Base-by-base conservation (phyloP, 2,888 invertebrate genomes). In the Melangyna quadrimaculata region DNA sequence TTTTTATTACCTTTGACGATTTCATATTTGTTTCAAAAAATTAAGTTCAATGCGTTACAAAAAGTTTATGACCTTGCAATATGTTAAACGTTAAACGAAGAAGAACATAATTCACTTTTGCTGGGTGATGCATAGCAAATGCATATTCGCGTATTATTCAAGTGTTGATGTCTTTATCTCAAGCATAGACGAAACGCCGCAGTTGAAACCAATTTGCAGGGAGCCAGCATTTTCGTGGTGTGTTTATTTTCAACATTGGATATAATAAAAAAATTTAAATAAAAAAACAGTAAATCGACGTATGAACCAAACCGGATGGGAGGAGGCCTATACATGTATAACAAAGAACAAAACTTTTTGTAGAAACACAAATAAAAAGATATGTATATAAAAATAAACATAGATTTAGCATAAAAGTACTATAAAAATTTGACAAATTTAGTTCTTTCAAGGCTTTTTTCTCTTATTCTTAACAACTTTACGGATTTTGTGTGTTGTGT, bases 391-490 rank as follows among this genome's bases (percentile, higher is more conserved):
- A 48, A 74, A 84, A 55, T 37, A 29, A 27, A 55, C 75, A 75
- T 69, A 71, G 79, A 84, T 75, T 84, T 84, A 61, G 71, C 84
- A 84, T 84, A 84, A 84, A 84, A 84, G 45, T 45, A 51, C 71
- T 61, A 80, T 84, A 84, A 84, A 84, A 80, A 63, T 77, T 84
- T 84, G 71, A 77, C 80, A 84, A 80, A 84, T 72, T 80, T 77
- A 37, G 69, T 51, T 57, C 40, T 45, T 57, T 69, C 67, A 27
- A 61, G 32, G 67, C n/a, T 65, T 12, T 35, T 2, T 35, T 35
- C 12, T 12, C 3, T 45, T 43, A 48, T 57, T 19, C 43, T 67
- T 48, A 51, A 32, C 77, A 45, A 63, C 63, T 45, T 2, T 45
- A 55, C 19, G 55, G 35, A 48, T 63, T 79, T 57, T 69, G 43